Evolutionary conservation across 2,888 invertebrate genomes (phyloP).

Genomic region (Bibio marci): DNA sequence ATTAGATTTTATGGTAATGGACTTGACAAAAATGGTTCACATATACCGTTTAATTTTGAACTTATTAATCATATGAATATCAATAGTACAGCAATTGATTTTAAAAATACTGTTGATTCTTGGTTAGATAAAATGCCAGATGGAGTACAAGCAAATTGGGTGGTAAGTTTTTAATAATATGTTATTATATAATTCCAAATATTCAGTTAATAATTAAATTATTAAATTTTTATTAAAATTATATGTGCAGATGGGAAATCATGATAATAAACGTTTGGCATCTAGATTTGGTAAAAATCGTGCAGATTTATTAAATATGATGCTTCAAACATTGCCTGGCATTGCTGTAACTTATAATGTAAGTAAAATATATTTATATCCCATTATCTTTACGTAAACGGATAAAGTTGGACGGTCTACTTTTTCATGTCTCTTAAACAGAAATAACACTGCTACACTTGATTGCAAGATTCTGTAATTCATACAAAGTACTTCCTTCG

Average conservation of each 20-base stretch:
- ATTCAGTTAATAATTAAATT: too few species aligned
- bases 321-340: conserved; percentile 39
- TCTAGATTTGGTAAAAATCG: conserved; percentile 30
- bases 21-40: conserved; percentile 29
- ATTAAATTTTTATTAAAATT: background rate
- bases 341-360: conserved; percentile 38
- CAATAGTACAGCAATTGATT: conserved; percentile 31
- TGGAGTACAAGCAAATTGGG: conserved; percentile 44
- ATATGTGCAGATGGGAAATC: conserved; percentile 30
- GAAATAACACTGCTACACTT: too few species aligned
- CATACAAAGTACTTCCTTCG: too few species aligned
- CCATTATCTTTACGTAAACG: too few species aligned
- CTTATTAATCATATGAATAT: conserved; percentile 34
- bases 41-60: conserved; percentile 50
- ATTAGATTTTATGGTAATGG: conserved; percentile 44
- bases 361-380: too few species aligned
- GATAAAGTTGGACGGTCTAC: conserved; percentile 32
- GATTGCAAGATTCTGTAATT: too few species aligned
- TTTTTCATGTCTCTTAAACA: conserved; percentile 1
- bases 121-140: conserved; percentile 43
- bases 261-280: conserved; percentile 30
- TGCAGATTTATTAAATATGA: conserved; percentile 36
- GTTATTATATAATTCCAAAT: too few species aligned
- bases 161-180: conserved; percentile 38
- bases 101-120: conserved; percentile 32